phyloP scores from a whole-genome alignment of 1,140 invertebrate genomes.

The Drosophila serrata region DNA sequence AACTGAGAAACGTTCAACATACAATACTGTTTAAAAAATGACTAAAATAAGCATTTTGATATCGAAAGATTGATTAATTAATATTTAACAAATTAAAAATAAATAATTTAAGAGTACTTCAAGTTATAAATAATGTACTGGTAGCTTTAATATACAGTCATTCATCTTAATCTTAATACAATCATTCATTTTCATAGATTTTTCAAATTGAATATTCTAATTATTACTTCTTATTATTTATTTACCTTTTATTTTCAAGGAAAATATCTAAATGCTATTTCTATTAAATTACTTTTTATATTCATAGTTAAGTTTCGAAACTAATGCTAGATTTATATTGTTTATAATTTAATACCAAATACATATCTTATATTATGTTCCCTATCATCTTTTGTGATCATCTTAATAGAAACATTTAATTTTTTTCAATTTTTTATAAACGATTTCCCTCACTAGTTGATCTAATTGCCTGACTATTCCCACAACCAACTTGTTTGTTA shows the following conservation, averaged over 20 bases:
- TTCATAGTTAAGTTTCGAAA: too few species aligned
- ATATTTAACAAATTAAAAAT: background rate
- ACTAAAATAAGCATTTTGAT: background rate
- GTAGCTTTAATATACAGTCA: background rate
- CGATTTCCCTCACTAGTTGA: constrained; percentile 4
- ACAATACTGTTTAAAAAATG: background rate
- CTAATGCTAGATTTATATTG: background rate
- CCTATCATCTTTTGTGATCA: background rate
- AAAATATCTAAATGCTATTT: too few species aligned
- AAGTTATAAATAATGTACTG: background rate
- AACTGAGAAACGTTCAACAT: background rate
- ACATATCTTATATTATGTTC: background rate
- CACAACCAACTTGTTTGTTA: constrained; percentile 42
- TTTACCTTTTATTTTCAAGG: background rate
- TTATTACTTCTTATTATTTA: background rate
- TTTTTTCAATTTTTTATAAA: too few species aligned
- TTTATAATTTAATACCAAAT: background rate
- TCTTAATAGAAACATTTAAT: background rate
- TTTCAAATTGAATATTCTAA: background rate
- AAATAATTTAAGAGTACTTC: background rate
- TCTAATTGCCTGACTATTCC: constrained; percentile 32
- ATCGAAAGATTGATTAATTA: background rate
- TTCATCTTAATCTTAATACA: too few species aligned
- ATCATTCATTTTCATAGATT: too few species aligned
- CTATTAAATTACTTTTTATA: too few species aligned